Percentiles rank a stretch among this genome's conserved stretches.
phyloP scores from a whole-genome alignment of 2,113 vertebrate genomes.

The Peromyscus maniculatus region DNA sequence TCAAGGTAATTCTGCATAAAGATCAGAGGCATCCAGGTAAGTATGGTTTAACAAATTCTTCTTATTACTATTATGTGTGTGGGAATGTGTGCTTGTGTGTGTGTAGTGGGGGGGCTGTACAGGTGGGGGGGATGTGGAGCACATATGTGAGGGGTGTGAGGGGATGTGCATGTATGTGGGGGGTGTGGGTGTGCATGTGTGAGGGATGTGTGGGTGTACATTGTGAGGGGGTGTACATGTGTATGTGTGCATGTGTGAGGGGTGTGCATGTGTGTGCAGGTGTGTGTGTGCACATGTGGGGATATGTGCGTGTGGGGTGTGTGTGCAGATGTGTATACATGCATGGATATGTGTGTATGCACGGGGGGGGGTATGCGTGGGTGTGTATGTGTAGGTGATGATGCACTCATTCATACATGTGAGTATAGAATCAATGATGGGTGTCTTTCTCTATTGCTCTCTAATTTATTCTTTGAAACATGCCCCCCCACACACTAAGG shows the following conservation, averaged over 20 bases:
- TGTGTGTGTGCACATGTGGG: neutral
- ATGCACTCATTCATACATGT: neutral
- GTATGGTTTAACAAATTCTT: neutral
- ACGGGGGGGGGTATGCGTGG: neutral
- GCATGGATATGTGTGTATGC: neutral
- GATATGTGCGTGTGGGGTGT: neutral
- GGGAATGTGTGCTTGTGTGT: neutral
- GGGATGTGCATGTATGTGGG: neutral
- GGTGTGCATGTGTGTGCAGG: neutral
- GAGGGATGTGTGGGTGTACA: neutral
- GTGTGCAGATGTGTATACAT: fast-evolving
- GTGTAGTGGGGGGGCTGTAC: neutral
- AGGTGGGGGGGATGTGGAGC: no score
- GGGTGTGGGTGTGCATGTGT: neutral
- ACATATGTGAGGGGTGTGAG: no score
- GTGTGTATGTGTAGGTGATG: neutral
- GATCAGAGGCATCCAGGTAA: slow-evolving; percentile 1
- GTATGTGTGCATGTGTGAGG: neutral
- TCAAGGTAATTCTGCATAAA: neutral
- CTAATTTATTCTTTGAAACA: neutral
- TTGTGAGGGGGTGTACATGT: no score
- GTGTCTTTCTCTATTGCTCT: neutral
- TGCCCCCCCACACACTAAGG: neutral
- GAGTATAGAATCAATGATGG: neutral
- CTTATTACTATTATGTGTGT: neutral